phyloP scores from a whole-genome alignment of 2,888 invertebrate genomes.

The Rotaria magnacalcarata region DNA sequence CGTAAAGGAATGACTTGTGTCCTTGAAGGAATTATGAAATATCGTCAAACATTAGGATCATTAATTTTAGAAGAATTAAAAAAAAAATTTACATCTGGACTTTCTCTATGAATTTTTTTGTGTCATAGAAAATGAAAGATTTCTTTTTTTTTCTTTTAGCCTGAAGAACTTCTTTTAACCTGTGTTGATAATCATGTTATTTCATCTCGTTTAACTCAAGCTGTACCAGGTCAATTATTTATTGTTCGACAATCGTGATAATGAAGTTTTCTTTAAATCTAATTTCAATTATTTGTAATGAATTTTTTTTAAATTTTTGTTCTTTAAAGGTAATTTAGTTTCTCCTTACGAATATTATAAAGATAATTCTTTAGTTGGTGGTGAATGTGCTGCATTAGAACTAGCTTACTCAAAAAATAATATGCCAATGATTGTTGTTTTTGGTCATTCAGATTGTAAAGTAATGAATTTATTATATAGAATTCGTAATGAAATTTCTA shows the following conservation, averaged over 20 bases:
- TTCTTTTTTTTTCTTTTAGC: slow-evolving; percentile 70
- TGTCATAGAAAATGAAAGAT: no score
- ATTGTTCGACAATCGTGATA: slow-evolving; percentile 89
- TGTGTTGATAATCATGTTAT: slow-evolving; percentile 97
- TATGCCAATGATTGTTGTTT: slow-evolving; percentile 84
- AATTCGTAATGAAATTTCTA: slow-evolving; percentile 70
- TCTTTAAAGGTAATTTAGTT: slow-evolving; percentile 71
- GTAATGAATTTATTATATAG: slow-evolving; percentile 79
- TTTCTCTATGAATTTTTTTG: slow-evolving; percentile 28
- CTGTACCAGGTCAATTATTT: slow-evolving; percentile 94
- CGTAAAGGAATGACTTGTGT: slow-evolving; percentile 37
- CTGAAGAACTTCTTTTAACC: slow-evolving; percentile 90
- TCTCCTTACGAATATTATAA: slow-evolving; percentile 82
- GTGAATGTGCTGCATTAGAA: slow-evolving; percentile 90
- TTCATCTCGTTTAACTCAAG: slow-evolving; percentile 87
- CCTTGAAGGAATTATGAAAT: slow-evolving; percentile 40
- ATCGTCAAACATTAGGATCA: slow-evolving; percentile 32
- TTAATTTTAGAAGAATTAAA: slow-evolving; percentile 43
- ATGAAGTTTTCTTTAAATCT: no score
- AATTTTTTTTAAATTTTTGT: background rate
- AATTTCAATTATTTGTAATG: background rate
- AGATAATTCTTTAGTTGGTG: slow-evolving; percentile 75
- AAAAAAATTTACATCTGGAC: background rate
- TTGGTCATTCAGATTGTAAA: slow-evolving; percentile 95
- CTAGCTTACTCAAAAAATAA: slow-evolving; percentile 85